A percentile compares a stretch with the other conserved stretches of the same genome.
Evolutionary conservation across 1,140 invertebrate species (phyloP).

Genomic region (Caenorhabditis briggsae): DNA sequence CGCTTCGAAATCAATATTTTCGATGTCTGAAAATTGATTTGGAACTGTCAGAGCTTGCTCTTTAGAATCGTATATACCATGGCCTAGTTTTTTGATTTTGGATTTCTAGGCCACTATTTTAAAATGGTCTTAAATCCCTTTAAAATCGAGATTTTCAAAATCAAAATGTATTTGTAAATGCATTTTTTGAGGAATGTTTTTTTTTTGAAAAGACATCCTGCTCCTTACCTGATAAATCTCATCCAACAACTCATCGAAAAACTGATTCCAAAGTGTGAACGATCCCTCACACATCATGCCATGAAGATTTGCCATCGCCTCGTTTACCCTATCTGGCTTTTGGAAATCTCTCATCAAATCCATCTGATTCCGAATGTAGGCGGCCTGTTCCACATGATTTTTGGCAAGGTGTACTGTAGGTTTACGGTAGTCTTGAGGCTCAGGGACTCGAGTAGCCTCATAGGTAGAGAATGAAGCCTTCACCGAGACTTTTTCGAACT

Average conservation of each 20-base stretch:
- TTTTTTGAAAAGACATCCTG: too few relatives aligned
- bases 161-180: too few relatives aligned
- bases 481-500: neutral
- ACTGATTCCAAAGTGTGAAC: slow-evolving; percentile 42
- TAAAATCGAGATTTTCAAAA: too few relatives aligned
- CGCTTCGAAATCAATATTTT: too few relatives aligned
- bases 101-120: too few relatives aligned
- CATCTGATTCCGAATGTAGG: slow-evolving; percentile 29
- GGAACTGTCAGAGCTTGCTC: too few relatives aligned
- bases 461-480: neutral
- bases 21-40: too few relatives aligned
- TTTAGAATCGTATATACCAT: too few relatives aligned
- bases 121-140: too few relatives aligned
- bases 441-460: neutral
- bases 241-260: slow-evolving; percentile 38
- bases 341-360: slow-evolving; percentile 13
- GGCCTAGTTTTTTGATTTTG: too few relatives aligned
- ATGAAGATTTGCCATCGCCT: slow-evolving; percentile 38
- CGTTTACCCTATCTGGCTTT: neutral
- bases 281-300: slow-evolving; percentile 47
- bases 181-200: too few relatives aligned
- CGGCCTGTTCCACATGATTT: slow-evolving; percentile 26
- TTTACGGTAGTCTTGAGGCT: neutral
- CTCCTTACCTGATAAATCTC: slow-evolving; percentile 21
- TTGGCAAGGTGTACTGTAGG: slow-evolving; percentile 3